Evolutionary conservation across 1,140 invertebrate species (phyloP), one percentile per base, ranked within the genome.

Genomic region (Drosophila elegans): DNA sequence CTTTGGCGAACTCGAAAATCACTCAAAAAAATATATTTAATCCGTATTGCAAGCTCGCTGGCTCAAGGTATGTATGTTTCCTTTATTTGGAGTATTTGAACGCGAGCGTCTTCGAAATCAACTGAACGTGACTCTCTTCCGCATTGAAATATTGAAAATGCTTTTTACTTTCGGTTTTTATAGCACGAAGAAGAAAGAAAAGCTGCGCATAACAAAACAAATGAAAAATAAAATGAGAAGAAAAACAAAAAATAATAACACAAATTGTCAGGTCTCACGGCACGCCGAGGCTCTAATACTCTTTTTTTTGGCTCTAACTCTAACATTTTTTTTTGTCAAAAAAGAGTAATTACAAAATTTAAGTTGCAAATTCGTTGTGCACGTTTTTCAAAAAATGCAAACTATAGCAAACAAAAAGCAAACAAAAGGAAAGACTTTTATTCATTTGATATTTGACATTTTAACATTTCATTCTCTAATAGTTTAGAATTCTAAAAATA

Each of bases 81-180:
- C 16, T 36, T 29, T 48, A 44, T 52, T 48, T 48, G 11, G 27
- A 29, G 21, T 46, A n/a, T 54, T 69, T 48, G 4, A 73, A 25
- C 56, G 42, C 54, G 52, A 69, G 64, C 52, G 63, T 54, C 59
- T 75, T 51, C 63, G 63, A 21, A 72, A 62, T 46, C 69, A 88
- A 79, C 79, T 67, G 74, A 88, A 75, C 79, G 75, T 68, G 71
- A 51, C 64, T 76, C 75, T 86, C 59, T 78, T 88, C 69, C 78
- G 83, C 66, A 75, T 86, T 86, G 71, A 79, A 90, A 90, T 90
- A 84, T 90, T 81, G 67, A 90, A 91, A 86, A 82, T 75, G 61
- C 61, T 82, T 88, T 88, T 79, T 82, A 88, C 83, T 86, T 86
- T 88, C 79, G 67, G 83, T 89, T 88, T 89, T 88, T 88, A 88